A percentile compares a stretch with the other conserved stretches of the same genome.
Conservation (phyloP, 1,140 invertebrate species). For the Aphelinus certus region DNA sequence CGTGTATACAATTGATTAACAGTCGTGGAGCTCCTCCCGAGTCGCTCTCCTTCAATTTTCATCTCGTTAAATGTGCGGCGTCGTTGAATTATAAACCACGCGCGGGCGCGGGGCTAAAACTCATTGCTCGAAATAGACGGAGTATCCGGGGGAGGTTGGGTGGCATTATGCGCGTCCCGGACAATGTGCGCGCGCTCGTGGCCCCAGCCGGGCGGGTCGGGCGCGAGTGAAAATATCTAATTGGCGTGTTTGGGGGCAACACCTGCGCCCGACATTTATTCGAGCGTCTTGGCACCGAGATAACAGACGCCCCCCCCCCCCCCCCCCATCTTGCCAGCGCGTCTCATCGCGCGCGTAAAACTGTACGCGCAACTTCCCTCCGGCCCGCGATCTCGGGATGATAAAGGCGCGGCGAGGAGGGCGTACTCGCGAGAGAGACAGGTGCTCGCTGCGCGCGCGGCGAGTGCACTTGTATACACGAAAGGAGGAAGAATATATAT, state of each 20-base stretch:
- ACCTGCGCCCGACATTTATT: slow-evolving; percentile 18
- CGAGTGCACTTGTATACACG: background rate
- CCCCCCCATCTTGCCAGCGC: background rate
- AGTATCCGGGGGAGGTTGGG: no score
- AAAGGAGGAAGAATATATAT: no score
- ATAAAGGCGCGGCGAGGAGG: slow-evolving; percentile 5
- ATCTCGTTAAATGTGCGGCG: no score
- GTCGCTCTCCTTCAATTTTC: no score
- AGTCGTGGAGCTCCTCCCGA: no score
- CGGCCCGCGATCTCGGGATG: background rate
- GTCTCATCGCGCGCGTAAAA: background rate
- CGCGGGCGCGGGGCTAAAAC: no score
- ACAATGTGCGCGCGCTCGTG: no score
- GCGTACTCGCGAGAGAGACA: background rate
- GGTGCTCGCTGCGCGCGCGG: background rate
- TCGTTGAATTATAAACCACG: no score
- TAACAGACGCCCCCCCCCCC: slow-evolving; percentile 3
- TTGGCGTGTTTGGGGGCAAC: background rate
- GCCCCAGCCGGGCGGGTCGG: background rate
- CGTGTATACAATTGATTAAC: no score
- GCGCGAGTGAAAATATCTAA: slow-evolving; percentile 13
- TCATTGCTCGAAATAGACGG: no score
- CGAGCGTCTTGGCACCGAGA: background rate
- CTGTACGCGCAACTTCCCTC: background rate
- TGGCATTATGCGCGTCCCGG: no score